A percentile compares a stretch with the other conserved stretches of the same genome.
phyloP scores from a whole-genome alignment of 1,140 invertebrate species.

The Cheumatopsyche charites region DNA sequence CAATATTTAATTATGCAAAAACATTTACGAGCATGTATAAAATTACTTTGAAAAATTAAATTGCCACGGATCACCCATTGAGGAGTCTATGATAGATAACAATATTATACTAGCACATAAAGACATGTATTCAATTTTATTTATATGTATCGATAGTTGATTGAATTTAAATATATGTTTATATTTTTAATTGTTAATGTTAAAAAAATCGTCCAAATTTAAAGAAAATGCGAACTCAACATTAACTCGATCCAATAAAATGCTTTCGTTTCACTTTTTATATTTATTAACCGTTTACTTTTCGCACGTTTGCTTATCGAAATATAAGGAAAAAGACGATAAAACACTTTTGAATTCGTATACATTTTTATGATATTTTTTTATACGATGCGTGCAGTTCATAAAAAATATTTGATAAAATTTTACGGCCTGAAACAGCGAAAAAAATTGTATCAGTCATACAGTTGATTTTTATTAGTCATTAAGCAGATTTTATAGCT shows the following conservation, averaged over 20 bases:
- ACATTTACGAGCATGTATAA: too few species aligned
- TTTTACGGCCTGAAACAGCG: neutral
- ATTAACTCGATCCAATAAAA: neutral
- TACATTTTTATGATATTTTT: slow-evolving; percentile 7
- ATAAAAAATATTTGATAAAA: slow-evolving; percentile 15
- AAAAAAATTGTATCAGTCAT: slow-evolving; percentile 8
- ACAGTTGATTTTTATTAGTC: slow-evolving; percentile 15
- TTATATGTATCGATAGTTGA: too few species aligned
- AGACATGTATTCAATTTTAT: too few species aligned
- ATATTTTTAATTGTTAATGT: too few species aligned
- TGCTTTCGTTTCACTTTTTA: neutral
- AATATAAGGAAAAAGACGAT: slow-evolving; percentile 1
- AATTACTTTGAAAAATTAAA: too few species aligned
- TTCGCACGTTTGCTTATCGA: neutral
- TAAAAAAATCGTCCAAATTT: too few species aligned
- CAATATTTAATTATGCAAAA: too few species aligned
- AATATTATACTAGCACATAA: too few species aligned
- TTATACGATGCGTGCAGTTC: neutral
- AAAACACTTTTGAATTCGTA: slow-evolving; percentile 13
- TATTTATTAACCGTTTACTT: neutral
- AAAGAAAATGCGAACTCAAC: neutral
- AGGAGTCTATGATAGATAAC: too few species aligned
- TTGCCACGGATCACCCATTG: too few species aligned
- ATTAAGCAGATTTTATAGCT: slow-evolving; percentile 1
- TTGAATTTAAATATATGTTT: too few species aligned